These are phyloP conservation scores for Zaprionus lachaisei DNA, from an alignment of 1,140 invertebrate species.

Conservation along the genomic window DNA sequence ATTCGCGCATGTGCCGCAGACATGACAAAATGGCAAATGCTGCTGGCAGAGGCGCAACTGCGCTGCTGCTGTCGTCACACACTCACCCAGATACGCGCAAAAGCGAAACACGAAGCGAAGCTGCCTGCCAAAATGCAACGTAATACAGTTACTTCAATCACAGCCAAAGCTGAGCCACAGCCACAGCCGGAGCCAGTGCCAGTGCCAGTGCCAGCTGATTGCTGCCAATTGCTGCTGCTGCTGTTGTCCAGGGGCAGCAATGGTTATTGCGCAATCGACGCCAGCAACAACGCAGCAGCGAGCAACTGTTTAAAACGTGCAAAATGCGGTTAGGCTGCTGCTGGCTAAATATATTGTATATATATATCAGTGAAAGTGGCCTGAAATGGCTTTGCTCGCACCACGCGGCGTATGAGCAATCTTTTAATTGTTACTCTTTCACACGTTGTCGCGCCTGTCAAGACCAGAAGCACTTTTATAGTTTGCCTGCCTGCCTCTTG, in stretches of 20 bases:
- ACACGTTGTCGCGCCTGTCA: conserved; percentile 49
- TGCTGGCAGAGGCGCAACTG: conserved; percentile 18
- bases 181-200: neutral
- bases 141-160: conserved; percentile 82
- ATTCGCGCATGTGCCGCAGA: conserved; percentile 44
- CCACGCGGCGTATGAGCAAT: conserved; percentile 71
- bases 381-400: conserved; percentile 33
- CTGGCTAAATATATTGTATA: conserved; percentile 14
- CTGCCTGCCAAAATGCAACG: conserved; percentile 65
- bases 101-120: conserved; percentile 3
- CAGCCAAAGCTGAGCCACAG: conserved; percentile 40
- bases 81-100: conserved; percentile 72
- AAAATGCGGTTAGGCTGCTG: conserved; percentile 45
- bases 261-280: conserved; percentile 36
- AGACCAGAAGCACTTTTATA: conserved; percentile 69
- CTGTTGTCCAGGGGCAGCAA: conserved; percentile 2
- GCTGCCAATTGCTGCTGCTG: conserved; percentile 34
- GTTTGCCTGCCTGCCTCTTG: conserved; percentile 20
- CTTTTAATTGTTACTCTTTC: conserved; percentile 61
- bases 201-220: conserved; percentile 35
- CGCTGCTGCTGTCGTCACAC: conserved; percentile 60
- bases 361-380: conserved; percentile 70
- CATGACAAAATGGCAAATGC: conserved; percentile 55
- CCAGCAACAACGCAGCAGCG: conserved; percentile 4
- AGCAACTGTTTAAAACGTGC: conserved; percentile 44